Conservation (phyloP, 2,113 vertebrate species). For the Genyomyrus donnyi region DNA sequence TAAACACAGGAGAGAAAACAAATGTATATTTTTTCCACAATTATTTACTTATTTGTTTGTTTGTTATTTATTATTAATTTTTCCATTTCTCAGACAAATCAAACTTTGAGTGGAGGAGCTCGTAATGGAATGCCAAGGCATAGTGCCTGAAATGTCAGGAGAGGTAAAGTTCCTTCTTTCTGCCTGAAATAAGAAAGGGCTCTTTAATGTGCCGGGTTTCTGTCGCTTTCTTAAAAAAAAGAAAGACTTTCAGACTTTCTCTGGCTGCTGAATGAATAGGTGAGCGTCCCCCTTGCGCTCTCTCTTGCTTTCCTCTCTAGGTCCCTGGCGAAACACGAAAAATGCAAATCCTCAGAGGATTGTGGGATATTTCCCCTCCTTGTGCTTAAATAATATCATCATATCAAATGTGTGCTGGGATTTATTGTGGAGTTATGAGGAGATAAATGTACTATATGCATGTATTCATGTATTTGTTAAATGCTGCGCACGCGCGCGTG, state of each 20-base stretch:
- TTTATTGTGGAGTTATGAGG: neutral
- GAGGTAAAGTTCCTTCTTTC: constrained; percentile 29
- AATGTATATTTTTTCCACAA: neutral
- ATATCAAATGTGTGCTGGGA: neutral
- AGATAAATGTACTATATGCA: neutral
- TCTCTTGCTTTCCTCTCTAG: constrained; percentile 4
- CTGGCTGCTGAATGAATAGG: constrained; percentile 30
- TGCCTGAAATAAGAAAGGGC: constrained; percentile 16
- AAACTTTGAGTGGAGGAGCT: constrained; percentile 26
- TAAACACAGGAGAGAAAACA: neutral
- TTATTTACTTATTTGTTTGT: neutral
- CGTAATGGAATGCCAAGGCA: constrained; percentile 16
- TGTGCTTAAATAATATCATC: constrained; percentile 23
- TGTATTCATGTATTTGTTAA: neutral
- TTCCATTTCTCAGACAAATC: constrained; percentile 15
- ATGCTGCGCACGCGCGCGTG: neutral
- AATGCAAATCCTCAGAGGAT: constrained; percentile 35
- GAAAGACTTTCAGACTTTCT: constrained; percentile 34
- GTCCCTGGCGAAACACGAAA: constrained; percentile 23
- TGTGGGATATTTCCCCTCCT: constrained; percentile 14
- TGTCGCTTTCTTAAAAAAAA: constrained; percentile 33
- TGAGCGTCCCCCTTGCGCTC: constrained; percentile 23
- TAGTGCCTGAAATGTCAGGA: constrained; percentile 31
- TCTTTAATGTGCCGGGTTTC: constrained; percentile 16
- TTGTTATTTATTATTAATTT: neutral